Conservation (phyloP, 2,888 invertebrate species). For the Dynastes tityus region DNA sequence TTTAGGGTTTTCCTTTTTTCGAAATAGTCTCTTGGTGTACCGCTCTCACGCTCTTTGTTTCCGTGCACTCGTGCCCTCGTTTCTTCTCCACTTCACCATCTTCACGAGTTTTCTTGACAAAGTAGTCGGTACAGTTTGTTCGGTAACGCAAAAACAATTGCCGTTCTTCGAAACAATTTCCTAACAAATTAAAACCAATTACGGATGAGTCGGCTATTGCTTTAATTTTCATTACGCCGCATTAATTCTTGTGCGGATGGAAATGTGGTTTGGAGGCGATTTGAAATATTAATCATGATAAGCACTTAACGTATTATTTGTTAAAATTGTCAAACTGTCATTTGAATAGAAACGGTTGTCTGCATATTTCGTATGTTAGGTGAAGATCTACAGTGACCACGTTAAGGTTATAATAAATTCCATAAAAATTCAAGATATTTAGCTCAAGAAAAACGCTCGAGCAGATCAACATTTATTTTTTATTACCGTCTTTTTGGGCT, state of each 20-base stretch:
- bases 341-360: background rate
- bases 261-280: background rate
- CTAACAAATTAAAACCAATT: constrained; percentile 31
- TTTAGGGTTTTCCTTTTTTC: constrained; percentile 33
- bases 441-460: too few species aligned
- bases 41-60: constrained; percentile 8
- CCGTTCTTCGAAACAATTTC: constrained; percentile 15
- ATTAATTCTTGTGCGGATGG: background rate
- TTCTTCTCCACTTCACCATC: background rate
- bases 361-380: too few species aligned
- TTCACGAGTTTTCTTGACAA: constrained; percentile 31
- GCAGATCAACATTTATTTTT: too few species aligned
- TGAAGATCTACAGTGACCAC: too few species aligned
- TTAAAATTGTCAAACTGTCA: background rate
- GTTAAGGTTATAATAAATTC: too few species aligned
- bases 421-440: too few species aligned
- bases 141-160: constrained; percentile 19
- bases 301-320: background rate
- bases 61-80: background rate
- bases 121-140: constrained; percentile 20
- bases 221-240: constrained; percentile 13
- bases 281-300: background rate
- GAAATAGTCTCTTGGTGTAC: background rate
- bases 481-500: too few species aligned
- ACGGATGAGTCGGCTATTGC: background rate